phyloP scores from a whole-genome alignment of 37 sponge, comb jelly and placozoan genomes.

The Crambe crambe region DNA sequence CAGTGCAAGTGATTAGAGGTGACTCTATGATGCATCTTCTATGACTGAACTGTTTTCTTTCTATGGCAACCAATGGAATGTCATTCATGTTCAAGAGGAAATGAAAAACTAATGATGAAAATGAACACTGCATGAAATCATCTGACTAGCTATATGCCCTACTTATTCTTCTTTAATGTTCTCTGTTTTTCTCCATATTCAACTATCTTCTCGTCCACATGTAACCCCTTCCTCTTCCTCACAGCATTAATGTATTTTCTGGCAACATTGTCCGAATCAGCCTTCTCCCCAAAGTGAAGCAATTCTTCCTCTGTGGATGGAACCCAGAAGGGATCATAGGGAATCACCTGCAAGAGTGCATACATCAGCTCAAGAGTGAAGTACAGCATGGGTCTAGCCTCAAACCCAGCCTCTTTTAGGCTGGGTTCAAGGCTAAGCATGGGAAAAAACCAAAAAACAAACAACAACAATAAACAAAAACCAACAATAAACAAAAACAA shows the following conservation, averaged over 20 bases:
- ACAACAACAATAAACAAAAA: too few species aligned
- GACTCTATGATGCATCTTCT: background rate
- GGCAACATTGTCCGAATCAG: conserved; percentile 93
- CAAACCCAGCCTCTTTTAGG: too few species aligned
- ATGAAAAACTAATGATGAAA: background rate
- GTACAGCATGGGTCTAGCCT: background rate
- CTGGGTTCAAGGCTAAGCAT: too few species aligned
- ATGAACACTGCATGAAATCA: background rate
- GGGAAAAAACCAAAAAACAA: too few species aligned
- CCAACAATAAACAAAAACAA: too few species aligned
- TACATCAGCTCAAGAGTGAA: background rate
- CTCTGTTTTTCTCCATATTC: conserved; percentile 97
- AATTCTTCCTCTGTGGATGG: conserved; percentile 98
- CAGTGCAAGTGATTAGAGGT: conserved; percentile 12
- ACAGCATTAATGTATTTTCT: conserved; percentile 89
- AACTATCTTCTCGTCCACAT: conserved; percentile 88
- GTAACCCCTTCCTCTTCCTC: conserved; percentile 89
- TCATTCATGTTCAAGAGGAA: background rate
- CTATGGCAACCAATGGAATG: conserved; percentile 8
- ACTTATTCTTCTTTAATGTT: conserved; percentile 67
- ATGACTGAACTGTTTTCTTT: background rate
- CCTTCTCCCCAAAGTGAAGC: conserved; percentile 95
- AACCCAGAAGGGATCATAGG: conserved; percentile 94
- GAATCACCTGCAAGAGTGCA: conserved; percentile 70
- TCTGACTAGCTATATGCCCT: background rate